Percentiles rank a stretch among this genome's conserved stretches.
phyloP scores from a whole-genome alignment of 2,113 vertebrate species.

The Cnemophilus loriae region DNA sequence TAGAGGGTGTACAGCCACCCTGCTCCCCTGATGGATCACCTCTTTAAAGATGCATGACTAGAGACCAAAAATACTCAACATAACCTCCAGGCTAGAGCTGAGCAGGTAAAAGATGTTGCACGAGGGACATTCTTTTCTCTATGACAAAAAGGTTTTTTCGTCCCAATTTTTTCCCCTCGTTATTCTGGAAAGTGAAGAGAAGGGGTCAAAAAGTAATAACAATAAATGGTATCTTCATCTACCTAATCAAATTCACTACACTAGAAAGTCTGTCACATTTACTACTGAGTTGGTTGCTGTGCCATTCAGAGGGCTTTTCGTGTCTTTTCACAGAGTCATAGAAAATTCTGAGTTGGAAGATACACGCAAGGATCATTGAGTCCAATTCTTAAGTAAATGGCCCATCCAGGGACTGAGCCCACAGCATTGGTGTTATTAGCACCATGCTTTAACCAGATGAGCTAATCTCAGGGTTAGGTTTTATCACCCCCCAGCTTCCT shows the following conservation, averaged over 20 bases:
- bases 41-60: not conserved
- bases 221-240: not conserved
- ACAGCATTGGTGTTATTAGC: not conserved
- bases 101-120: not conserved
- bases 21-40: not conserved
- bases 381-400: not conserved
- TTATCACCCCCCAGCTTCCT: not conserved
- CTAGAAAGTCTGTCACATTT: not conserved
- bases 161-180: not conserved
- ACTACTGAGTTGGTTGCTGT: not conserved
- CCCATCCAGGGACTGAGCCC: not conserved
- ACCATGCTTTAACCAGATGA: not conserved
- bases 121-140: not conserved
- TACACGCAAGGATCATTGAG: not conserved
- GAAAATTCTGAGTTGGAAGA: not conserved
- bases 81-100: not conserved
- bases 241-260: not conserved
- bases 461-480: not conserved
- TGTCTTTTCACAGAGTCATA: not conserved
- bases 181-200: not conserved
- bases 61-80: not conserved
- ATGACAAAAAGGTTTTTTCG: not conserved
- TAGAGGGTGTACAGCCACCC: not conserved
- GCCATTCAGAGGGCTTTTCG: not conserved
- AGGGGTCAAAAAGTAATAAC: not conserved